Evolutionary conservation across 37 sponge, comb jelly and placozoan genomes (phyloP), one percentile per base, ranked within the genome.

Genomic region (Eunapius fragilis): DNA sequence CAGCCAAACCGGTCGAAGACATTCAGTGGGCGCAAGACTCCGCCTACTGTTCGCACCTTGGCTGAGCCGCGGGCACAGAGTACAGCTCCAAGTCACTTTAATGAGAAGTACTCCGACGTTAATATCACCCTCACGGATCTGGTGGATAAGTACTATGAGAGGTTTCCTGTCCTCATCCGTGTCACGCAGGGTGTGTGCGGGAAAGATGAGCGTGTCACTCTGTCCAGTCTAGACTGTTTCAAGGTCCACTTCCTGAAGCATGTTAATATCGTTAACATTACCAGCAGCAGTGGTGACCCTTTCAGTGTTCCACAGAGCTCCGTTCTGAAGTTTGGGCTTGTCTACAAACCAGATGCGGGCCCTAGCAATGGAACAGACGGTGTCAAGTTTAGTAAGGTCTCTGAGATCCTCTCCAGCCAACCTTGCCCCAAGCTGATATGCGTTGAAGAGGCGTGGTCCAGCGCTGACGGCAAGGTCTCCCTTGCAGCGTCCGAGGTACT

Each of bases 101-200:
- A 58, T 17, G 58, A 58, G 58, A 58, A 58, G 19, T 58, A 58
- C 58, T 58, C 58, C 1, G 58, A 58, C 17, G 58, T 58, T 19
- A 31, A 24, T 25, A 83, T 83, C 19, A 41, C 83, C 13, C 83
- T 83, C 14, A 25, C 17, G 35, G 36, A 36, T 0, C 31, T 70
- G 23, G 41, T 58, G 11, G 31, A 77, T 19, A 86, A 69, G 41
- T 68, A 87, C 50, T 74, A 69, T 13, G 23, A 83, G 13, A 23
- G 28, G 37, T 72, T 84, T 32, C 89, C 89, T 0, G 38, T 89
- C 37, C 79, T 78, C 19, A 37, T 89, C 41, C 35, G 76, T 34
- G 79, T 89, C 2, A 48, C 81, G 31, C 77, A 89, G 41, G 89
- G 89, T 3, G 48, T 48, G 28, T 80, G 67, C 25, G 80, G 80